Conservation (phyloP, 2,797 vertebrate genomes). For the Dendrocincla fuliginosa region DNA sequence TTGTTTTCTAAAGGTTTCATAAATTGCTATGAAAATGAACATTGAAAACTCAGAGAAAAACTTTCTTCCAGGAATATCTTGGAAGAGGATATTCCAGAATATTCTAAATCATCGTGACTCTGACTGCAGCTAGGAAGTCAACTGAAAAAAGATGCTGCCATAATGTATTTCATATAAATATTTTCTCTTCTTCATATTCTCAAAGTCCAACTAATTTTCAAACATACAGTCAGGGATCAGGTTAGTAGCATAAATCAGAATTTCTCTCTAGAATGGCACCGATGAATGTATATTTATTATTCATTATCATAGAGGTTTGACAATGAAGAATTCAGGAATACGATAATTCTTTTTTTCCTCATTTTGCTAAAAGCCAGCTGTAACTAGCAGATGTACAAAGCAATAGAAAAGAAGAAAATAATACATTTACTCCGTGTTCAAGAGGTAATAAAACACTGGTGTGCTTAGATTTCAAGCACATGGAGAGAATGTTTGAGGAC, state of each 20-base stretch:
- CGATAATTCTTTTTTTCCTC: not conserved
- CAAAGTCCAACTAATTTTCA: not conserved
- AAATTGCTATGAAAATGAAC: not conserved
- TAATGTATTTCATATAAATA: not conserved
- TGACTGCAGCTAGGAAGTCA: not conserved
- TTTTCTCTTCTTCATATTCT: not conserved
- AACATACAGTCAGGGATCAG: not conserved
- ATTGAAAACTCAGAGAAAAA: not conserved
- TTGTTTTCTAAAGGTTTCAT: not conserved
- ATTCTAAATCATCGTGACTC: not conserved
- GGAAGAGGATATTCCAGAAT: not conserved
- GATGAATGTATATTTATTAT: not conserved
- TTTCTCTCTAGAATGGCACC: not conserved
- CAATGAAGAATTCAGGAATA: not conserved
- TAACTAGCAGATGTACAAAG: not conserved
- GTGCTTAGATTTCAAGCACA: not conserved
- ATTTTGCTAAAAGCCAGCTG: not conserved
- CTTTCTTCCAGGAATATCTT: not conserved
- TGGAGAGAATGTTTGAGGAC: not conserved
- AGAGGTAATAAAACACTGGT: not conserved
- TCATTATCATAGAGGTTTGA: not conserved
- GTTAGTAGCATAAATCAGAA: not conserved
- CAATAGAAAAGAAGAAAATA: not conserved
- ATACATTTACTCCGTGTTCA: not conserved
- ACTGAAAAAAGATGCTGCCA: not conserved